Base-by-base conservation (phyloP, 1,140 invertebrate genomes). In the Neodiprion fabricii region DNA sequence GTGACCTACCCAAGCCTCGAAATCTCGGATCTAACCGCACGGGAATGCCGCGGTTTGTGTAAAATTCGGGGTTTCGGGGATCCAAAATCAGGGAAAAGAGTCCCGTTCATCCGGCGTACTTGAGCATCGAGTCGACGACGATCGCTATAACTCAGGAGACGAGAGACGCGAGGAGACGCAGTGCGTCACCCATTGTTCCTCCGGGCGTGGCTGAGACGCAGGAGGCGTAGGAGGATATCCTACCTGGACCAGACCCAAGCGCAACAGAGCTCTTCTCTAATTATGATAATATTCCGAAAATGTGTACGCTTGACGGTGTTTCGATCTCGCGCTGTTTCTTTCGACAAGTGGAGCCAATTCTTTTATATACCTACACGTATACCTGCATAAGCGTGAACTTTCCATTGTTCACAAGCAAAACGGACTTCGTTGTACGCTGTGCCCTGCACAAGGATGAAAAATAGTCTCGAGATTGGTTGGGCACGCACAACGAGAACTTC, bases 191-290 rank as follows among this genome's bases (percentile, higher is more conserved):
- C 71, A 77, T 77, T 77, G 76, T 75, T 67, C 76, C 21, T 17
- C 23, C 77, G 74, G 77, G 77, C 75, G 77, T 75, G 74, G 76
- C 75, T 77, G 74, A 75, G 67, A 74, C 71, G 65, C 73, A 65
- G 77, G 47, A 76, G 70, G 77, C 77, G 77, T 74, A 77, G 76
- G 74, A 77, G 48, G 77, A 23, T 69, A 75, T 67, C 28, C 75
- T 76, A 76, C 72, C 71, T 76, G 74, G 53, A 48, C 28, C 40
- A 61, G 11, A 61, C 53, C 53, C 53, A 61, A 9, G 3, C 9
- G 53, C 53, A 61, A 61, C 53, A 61, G 53, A 4, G 53, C 9
- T 61, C 53, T 61, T 61, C n/a, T 61, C 53, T 61, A 12, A 61
- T 17, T 61, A 61, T 61, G 53, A 5, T 61, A 61, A 61, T 11